Base-by-base conservation (phyloP, 1,140 invertebrate genomes). In the Neotoxoptera formosana region DNA sequence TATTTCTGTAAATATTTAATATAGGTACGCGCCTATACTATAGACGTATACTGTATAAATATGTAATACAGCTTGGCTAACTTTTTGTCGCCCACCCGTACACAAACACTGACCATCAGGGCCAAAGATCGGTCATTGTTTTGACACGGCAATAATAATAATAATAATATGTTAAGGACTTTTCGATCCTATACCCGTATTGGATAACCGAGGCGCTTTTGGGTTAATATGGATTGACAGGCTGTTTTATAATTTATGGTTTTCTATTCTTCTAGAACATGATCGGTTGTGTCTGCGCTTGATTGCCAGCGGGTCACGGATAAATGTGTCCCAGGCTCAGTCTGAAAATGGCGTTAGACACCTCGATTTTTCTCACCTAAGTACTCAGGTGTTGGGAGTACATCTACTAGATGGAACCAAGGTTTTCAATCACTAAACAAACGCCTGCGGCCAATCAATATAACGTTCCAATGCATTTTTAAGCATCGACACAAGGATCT, bases 171-270 rank as follows among this genome's bases (percentile, higher is more conserved):
- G 23, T 90, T 90, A 87, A 87, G 45, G 47, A 87, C 86, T 87
- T 48, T 30, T 51, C 86, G 30, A n/a, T 48, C 30, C n/a, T 45
- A 20, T 20, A 30, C 45, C 45, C 84, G 45, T 84, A 41, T 84
- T 45, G 3, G 9, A 84, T 21, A 48, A 87, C 86, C 47, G 2
- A 48, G 48, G 86, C 7, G 30, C 17, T 87, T 87, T 87, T 60
- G 53, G 21, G 36, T 89, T 17, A 34, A 53, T 34, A 45, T 41
- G 23, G 86, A 90, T 90, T 60, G 89, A 90, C 53, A 56, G 89
- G 53, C 20, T 36, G n/a, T 45, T 60, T 90, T 90, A 90, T 90
- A 90, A 60, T 90, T 90, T 56, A 90, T 90, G 51, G 53, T 90
- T 60, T 56, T 41, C 53, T 87, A 87, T 87, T n/a, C 45, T 48